Percentiles rank a stretch among this genome's conserved stretches.
Evolutionary conservation across 1,140 invertebrate species (phyloP).

Genomic region (Oreohelix idahoensis): DNA sequence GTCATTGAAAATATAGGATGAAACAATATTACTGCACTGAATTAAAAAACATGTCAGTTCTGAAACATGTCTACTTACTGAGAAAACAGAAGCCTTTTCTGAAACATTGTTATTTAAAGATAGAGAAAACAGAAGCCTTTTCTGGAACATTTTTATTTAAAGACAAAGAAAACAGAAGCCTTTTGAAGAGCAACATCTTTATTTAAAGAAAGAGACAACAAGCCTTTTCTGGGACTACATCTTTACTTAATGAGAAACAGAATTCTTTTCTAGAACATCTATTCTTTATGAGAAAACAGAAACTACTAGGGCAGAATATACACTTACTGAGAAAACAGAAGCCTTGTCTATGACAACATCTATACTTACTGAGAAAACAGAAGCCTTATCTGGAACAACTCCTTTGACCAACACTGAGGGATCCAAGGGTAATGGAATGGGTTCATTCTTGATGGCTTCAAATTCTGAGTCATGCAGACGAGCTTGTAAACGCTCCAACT

Average conservation of each 20-base stretch:
- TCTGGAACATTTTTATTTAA: slow-evolving; percentile 81
- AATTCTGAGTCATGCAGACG: slow-evolving; percentile 83
- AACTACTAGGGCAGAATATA: too few species aligned
- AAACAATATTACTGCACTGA: background rate
- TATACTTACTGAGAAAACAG: slow-evolving; percentile 79
- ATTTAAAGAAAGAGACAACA: slow-evolving; percentile 83
- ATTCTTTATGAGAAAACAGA: slow-evolving; percentile 82
- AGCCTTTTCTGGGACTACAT: slow-evolving; percentile 88
- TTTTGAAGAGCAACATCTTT: slow-evolving; percentile 89
- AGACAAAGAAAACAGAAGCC: slow-evolving; percentile 86
- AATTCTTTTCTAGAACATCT: slow-evolving; percentile 88
- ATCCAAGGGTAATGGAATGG: slow-evolving; percentile 85
- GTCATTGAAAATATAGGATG: too few species aligned
- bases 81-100: slow-evolving; percentile 88
- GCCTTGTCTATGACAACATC: slow-evolving; percentile 86
- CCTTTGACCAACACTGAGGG: slow-evolving; percentile 91
- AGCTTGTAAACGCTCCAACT: slow-evolving; percentile 84
- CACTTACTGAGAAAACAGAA: slow-evolving; percentile 81
- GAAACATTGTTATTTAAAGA: slow-evolving; percentile 78
- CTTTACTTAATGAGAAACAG: slow-evolving; percentile 82
- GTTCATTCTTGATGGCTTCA: slow-evolving; percentile 89
- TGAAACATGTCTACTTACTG: too few species aligned
- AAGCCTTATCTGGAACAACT: slow-evolving; percentile 88
- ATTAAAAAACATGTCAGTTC: slow-evolving; percentile 85
- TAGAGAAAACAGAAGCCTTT: slow-evolving; percentile 88